Conservation (phyloP, 2,113 vertebrate genomes). For the Chloebia gouldiae region DNA sequence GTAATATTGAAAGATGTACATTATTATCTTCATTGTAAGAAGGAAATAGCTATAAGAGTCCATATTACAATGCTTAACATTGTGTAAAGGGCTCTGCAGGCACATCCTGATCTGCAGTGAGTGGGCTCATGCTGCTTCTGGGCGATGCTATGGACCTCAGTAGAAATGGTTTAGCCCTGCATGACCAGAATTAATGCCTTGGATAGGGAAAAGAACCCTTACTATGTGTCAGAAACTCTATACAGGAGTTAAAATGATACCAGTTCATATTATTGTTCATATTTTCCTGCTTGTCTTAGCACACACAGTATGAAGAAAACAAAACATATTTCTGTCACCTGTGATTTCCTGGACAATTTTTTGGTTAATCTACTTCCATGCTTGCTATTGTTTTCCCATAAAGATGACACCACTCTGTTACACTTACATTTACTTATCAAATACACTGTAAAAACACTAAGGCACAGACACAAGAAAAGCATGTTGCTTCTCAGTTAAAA, state of each 20-base stretch:
- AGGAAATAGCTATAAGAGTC: background rate
- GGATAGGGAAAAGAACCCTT: conserved; percentile 4
- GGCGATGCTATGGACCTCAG: background rate
- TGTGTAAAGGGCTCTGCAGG: background rate
- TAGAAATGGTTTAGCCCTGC: background rate
- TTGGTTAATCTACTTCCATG: background rate
- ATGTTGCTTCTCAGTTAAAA: background rate
- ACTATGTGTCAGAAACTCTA: background rate
- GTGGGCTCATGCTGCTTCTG: background rate
- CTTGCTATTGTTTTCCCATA: background rate
- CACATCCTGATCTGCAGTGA: background rate
- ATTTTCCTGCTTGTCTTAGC: background rate
- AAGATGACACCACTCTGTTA: background rate
- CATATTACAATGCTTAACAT: no score
- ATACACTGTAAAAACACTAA: background rate
- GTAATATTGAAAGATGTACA: background rate
- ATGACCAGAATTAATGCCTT: background rate
- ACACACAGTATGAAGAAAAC: background rate
- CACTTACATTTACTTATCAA: background rate
- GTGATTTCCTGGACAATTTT: background rate
- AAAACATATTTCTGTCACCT: background rate
- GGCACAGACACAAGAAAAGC: background rate
- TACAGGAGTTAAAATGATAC: background rate
- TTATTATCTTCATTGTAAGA: background rate
- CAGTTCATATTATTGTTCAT: background rate